Evolutionary conservation across 2,797 vertebrate species (phyloP), one percentile per base, ranked within the genome.

Genomic region (Sandelia bainsii): DNA sequence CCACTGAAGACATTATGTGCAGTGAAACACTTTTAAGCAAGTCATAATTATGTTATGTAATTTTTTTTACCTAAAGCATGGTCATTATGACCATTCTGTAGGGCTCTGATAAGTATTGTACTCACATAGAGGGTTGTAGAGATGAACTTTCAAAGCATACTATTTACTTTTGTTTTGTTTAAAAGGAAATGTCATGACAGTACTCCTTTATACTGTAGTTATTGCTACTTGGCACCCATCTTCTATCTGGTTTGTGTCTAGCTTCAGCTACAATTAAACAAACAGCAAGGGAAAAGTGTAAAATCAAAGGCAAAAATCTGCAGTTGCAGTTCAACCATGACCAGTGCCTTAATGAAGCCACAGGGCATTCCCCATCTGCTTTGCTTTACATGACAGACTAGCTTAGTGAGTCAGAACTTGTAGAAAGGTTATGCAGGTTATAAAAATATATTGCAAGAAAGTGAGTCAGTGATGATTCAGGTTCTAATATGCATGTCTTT

Each of bases 401-500:
- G 56, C 70, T 74, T 45, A 27, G 58, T 81, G 82, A 87, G 67
- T 64, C 69, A 70, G 61, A 56, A 50, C 45, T 17, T 65, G 79
- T 32, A 57, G 45, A 69, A 68, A 80, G 69, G 73, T 63, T 40
- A 44, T 22, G 37, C 49, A 60, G 59, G 59, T 82, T 86, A 63
- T 71, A 40, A 54, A 77, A 74, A 76, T 72, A 53, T 64, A 52
- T 74, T 60, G 51, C 44, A 32, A 60, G 65, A 66, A 72, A 79
- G 57, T 73, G 71, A 80, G 62, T 76, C 76, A 63, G 17, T 57
- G 70, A 61, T 84, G 72, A 87, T 72, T 81, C 32, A 66, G n/a
- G 49, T 29, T 46, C 51, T 8, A 67, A 46, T 65, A 64, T 49
- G n/a, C 57, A 29, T 68, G 53, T 23, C 27, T 54, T 66, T 51